Percentiles rank a stretch among this genome's conserved stretches.
Evolutionary conservation across 2,113 vertebrate species (phyloP).

Genomic region (Polyodon spathula): DNA sequence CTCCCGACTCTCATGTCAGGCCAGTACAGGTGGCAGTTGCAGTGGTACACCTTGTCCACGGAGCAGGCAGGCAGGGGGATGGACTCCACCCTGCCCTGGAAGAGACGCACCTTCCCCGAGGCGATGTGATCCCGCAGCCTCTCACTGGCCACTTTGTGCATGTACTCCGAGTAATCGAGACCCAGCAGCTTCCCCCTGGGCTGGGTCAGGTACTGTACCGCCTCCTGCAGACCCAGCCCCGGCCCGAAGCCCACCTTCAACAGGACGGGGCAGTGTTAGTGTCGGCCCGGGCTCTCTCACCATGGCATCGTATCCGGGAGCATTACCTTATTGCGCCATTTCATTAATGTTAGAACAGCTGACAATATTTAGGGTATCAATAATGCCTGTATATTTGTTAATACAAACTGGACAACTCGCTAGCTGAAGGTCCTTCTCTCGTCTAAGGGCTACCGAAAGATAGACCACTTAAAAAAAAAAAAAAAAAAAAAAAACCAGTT

Average conservation of each 20-base stretch:
- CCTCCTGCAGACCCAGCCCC: conserved; percentile 40
- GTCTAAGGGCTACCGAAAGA: too few relatives aligned
- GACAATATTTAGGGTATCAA: too few relatives aligned
- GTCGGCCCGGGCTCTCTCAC: too few relatives aligned
- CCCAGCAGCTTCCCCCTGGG: conserved; percentile 43
- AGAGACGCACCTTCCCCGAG: conserved; percentile 40
- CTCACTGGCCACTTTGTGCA: conserved; percentile 42
- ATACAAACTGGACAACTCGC: too few relatives aligned
- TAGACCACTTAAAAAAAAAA: too few relatives aligned
- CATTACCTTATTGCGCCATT: too few relatives aligned
- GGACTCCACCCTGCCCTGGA: conserved; percentile 37
- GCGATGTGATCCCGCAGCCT: conserved; percentile 32
- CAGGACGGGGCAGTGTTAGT: too few relatives aligned
- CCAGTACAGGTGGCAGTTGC: conserved; percentile 66
- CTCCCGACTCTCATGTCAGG: conserved; percentile 42
- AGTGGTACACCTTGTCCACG: conserved; percentile 57
- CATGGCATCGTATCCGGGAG: too few relatives aligned
- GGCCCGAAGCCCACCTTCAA: conserved; percentile 52
- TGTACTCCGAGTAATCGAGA: conserved; percentile 52
- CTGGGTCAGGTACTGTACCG: conserved; percentile 34
- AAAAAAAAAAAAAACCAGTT: too few relatives aligned
- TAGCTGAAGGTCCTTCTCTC: too few relatives aligned
- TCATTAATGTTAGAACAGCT: too few relatives aligned
- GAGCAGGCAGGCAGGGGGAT: conserved; percentile 45
- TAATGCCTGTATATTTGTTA: too few relatives aligned